Base-by-base conservation (phyloP, 2,888 invertebrate genomes). In the Polyploca ridens region DNA sequence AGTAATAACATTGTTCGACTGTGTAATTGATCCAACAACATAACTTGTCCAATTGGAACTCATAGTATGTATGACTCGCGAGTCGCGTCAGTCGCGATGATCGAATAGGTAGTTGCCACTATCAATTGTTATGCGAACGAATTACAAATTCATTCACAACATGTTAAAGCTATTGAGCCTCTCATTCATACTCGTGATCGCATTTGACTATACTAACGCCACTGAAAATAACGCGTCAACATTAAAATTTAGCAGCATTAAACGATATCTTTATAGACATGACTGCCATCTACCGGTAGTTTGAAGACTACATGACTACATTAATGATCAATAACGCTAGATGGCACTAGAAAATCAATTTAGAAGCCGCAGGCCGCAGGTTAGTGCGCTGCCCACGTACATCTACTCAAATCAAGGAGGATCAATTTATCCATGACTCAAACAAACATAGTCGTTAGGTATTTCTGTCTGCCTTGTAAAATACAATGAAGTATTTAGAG, bases 321-420 rank as follows among this genome's bases (percentile, higher is more conserved):
- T 60, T 65, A 61, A 58, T 63, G 3, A 16, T 46, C 63, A 62
- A 38, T 70, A 69, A 35, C 66, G 72, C 70, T 69, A 88, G 90
- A 85, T 87, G 86, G 84, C 84, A 81, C 57, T 66, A 63, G 27
- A 68, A 78, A 80, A 79, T 74, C 75, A 66, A 78, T 63, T 44
- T 8, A 46, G 33, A 33, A 11, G n/a, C 11, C 44, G 35, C 19
- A 16, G 11, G n/a, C 11, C 44, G 35, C 19, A 16, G 11, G 13
- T 44, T 61, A 41, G 19, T 2, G 8, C 6, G 7, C 58, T 13
- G 16, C 5, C 13, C 11, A 60, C 38, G 27, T 27, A 27, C 27
- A 27, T 27, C 27, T 27, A 27, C 27, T 27, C 27, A 27, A 27
- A 27, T 2, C 27, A 27, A 27, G 27, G 27, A 27, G 27, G 27